These are phyloP conservation scores for Apostichopus japonicus DNA, from an alignment of 35 echinoderm and acorn worm species.

Conservation along the genomic window DNA sequence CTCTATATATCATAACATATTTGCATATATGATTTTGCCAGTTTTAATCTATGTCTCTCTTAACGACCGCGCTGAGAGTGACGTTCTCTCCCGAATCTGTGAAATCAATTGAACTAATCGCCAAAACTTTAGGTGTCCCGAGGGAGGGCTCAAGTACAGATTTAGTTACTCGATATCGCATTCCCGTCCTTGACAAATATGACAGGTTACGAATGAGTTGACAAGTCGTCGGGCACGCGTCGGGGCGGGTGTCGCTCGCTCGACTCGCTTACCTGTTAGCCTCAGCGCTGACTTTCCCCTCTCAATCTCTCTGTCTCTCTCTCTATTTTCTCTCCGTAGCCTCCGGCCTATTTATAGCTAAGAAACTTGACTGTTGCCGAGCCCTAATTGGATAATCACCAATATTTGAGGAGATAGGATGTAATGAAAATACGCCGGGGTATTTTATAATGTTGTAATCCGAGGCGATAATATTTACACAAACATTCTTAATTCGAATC, in stretches of 20 bases:
- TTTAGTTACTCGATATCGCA: constrained; percentile 35
- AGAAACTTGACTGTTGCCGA: constrained; percentile 21
- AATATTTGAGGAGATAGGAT: constrained; percentile 42
- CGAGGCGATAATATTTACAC: constrained; percentile 50
- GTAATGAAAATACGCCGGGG: constrained; percentile 47
- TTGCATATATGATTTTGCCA: constrained; percentile 23
- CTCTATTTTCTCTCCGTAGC: neutral
- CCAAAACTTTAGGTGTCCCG: constrained; percentile 45
- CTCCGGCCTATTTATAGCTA: constrained; percentile 47
- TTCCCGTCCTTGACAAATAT: constrained; percentile 60
- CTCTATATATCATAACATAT: constrained; percentile 45
- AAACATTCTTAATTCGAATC: constrained; percentile 40
- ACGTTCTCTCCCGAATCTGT: constrained; percentile 16
- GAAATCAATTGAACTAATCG: constrained; percentile 48
- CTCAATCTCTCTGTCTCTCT: neutral
- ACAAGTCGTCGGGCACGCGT: constrained; percentile 32
- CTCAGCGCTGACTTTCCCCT: neutral
- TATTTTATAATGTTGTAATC: constrained; percentile 54
- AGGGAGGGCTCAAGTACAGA: constrained; percentile 52
- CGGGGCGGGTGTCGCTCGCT: constrained; percentile 33
- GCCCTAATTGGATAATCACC: constrained; percentile 57
- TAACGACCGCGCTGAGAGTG: neutral
- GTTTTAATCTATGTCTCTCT: constrained; percentile 17
- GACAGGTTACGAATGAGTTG: constrained; percentile 43
- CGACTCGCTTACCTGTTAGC: constrained; percentile 11